Evolutionary conservation across 2,888 invertebrate species (phyloP).

Genomic region (Pammene aurita): DNA sequence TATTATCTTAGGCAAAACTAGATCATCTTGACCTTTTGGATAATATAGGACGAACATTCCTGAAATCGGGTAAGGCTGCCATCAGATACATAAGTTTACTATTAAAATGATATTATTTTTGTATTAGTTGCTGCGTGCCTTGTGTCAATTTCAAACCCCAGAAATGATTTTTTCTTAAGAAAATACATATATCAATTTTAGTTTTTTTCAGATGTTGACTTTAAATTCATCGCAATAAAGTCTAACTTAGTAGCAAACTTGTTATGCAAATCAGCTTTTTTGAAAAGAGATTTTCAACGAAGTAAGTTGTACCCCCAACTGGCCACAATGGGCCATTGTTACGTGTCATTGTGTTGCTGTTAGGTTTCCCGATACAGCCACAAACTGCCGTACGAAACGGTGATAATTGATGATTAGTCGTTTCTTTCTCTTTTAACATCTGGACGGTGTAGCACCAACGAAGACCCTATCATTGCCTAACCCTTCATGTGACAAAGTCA

Average conservation of each 20-base stretch:
- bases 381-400: conserved; percentile 15
- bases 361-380: conserved; percentile 23
- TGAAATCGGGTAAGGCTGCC: too few relatives aligned
- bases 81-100: too few relatives aligned
- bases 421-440: conserved; percentile 13
- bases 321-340: conserved; percentile 35
- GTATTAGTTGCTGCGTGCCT: too few relatives aligned
- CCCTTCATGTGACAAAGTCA: not conserved
- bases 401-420: conserved; percentile 10
- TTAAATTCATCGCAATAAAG: not conserved
- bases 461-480: not conserved
- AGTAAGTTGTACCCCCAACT: conserved; percentile 2
- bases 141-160: conserved; percentile 1
- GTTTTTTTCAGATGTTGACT: not conserved
- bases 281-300: not conserved
- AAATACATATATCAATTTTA: not conserved
- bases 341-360: conserved; percentile 21
- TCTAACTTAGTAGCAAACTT: not conserved
- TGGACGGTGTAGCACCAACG: conserved; percentile 1
- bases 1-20: too few relatives aligned
- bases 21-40: too few relatives aligned
- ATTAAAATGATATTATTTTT: too few relatives aligned
- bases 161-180: not conserved
- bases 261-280: conserved; percentile 16
- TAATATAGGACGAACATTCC: too few relatives aligned